A percentile compares a stretch with the other conserved stretches of the same genome.
Conservation (phyloP, 1,140 invertebrate species). For the Pogonognathellus flavescens region DNA sequence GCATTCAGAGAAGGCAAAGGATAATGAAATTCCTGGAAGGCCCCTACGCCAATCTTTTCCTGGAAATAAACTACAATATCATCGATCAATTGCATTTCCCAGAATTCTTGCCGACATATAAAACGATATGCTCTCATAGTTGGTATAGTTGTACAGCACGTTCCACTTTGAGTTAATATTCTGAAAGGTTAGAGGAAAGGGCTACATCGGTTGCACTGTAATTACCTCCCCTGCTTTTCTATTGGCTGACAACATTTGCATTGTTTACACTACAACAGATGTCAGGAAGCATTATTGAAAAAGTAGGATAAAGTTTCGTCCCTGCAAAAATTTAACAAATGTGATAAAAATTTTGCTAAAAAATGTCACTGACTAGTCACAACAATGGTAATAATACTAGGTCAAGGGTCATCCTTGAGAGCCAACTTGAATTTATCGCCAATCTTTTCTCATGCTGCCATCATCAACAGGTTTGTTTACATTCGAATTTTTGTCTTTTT, state of each 20-base stretch:
- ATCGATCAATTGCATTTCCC: conserved; percentile 38
- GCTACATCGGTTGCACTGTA: not conserved
- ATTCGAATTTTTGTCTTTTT: not conserved
- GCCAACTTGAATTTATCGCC: conserved; percentile 29
- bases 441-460: conserved; percentile 37
- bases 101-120: not conserved
- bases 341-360: conserved; percentile 21
- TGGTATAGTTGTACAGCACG: not conserved
- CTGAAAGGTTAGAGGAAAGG: not conserved
- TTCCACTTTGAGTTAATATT: not conserved
- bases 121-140: not conserved
- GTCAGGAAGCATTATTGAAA: not conserved
- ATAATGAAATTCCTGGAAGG: conserved; percentile 18
- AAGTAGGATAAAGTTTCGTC: not conserved
- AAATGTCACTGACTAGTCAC: conserved; percentile 44
- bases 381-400: conserved; percentile 44
- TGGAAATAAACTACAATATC: conserved; percentile 29
- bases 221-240: not conserved
- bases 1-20: not conserved
- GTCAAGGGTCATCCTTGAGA: conserved; percentile 21
- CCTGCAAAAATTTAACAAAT: not conserved
- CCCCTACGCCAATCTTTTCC: conserved; percentile 28
- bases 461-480: conserved; percentile 41
- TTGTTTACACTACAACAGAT: conserved; percentile 9
- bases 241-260: not conserved